Base-by-base conservation (phyloP, 2,888 invertebrate genomes). In the Oligia strigilis region DNA sequence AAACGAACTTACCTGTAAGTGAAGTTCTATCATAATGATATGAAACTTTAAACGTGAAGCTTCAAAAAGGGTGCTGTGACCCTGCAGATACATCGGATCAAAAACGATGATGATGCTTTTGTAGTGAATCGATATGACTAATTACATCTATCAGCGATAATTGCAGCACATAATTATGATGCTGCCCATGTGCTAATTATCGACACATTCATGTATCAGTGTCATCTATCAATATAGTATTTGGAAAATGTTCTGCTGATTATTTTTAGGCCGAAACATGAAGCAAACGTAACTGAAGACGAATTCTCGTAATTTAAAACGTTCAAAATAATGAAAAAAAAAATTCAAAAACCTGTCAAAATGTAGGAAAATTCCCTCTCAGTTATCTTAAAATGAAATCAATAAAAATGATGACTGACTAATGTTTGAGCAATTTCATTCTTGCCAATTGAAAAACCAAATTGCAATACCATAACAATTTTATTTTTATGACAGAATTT, bases 401-500 rank as follows among this genome's bases (percentile, higher is more conserved):
- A 0, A 64, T 40, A 9, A n/a, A 72, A 58, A 40, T 8, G 4
- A 2, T 36, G 8, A 65, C 8, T 58, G 19, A 71, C 52, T 52
- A 70, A 71, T 55, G 29, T 40, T 62, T 40, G n/a, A 64, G 49
- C 36, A 58, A n/a, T 83, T 52, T 19, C 43, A 55, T 83, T 6
- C 19, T 13, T 40, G n/a, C 43, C 46, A 72, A 80, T 55, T 79
- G 14, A 46, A 64, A 43, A 36, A 36, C 43, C 23, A 19, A 69
- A 49, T 69, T 76, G 65, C 46, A 46, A 14, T 49, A 49, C 49
- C 62, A 66, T 58, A 72, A 52, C 14, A 71, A 74, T 76, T 87
- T 83, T 83, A 85, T 49, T 76, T 87, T 83, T 83, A 85, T 49
- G 74, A 69, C 23, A 65, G 4, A 76, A 62, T 60, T 81, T 75